These are phyloP conservation scores for Rallus crepitans DNA, from an alignment of 2,797 vertebrate species.

Conservation along the genomic window DNA sequence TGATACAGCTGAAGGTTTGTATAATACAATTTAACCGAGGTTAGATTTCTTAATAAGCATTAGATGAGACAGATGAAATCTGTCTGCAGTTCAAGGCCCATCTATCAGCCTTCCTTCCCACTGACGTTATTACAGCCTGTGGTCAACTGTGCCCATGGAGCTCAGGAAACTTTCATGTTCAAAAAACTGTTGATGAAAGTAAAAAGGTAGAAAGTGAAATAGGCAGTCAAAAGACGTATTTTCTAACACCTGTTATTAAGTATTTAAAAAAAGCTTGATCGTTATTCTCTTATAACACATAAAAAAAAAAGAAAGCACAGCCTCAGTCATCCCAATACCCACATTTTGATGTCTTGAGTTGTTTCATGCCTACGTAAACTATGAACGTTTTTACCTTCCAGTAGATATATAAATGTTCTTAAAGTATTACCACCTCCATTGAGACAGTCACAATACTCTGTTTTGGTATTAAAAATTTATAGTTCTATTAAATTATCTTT, in stretches of 20 bases:
- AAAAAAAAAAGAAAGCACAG: neutral
- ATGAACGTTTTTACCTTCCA: neutral
- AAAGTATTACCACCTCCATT: neutral
- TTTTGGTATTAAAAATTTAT: constrained; percentile 4
- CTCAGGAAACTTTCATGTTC: neutral
- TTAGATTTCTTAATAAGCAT: constrained; percentile 61
- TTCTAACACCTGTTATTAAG: neutral
- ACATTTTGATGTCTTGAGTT: neutral
- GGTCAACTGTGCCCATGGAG: neutral
- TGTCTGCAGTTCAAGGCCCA: constrained; percentile 29
- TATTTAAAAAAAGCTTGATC: neutral
- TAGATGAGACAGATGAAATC: constrained; percentile 40
- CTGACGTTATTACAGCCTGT: neutral
- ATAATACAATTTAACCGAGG: neutral
- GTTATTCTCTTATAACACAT: neutral
- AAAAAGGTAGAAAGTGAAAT: neutral
- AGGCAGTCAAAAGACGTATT: neutral
- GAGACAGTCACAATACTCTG: neutral
- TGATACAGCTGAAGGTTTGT: neutral
- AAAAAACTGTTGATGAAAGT: neutral
- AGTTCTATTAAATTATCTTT: neutral
- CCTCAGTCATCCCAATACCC: neutral
- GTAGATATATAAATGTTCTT: neutral
- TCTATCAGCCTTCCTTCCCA: neutral
- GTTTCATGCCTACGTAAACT: neutral